Percentiles rank a stretch among this genome's conserved stretches.
phyloP scores from a whole-genome alignment of 2,888 invertebrate species.

The Drosophila neoperkinsi region DNA sequence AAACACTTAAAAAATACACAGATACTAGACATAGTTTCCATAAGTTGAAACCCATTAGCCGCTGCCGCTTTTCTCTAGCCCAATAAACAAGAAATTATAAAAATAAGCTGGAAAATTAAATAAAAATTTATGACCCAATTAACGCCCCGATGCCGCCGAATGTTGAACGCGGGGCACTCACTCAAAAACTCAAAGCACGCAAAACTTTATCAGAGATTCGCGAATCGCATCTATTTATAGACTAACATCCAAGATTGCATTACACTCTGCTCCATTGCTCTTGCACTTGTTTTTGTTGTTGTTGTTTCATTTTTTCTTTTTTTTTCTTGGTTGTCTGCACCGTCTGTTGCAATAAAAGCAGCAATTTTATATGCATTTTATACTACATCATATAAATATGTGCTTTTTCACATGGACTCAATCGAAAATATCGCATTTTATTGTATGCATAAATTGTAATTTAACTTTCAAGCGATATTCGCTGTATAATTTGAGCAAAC shows the following conservation, averaged over 20 bases:
- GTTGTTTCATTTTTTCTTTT: background rate
- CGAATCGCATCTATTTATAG: slow-evolving; percentile 71
- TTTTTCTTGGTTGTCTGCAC: slow-evolving; percentile 10
- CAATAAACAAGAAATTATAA: slow-evolving; percentile 48
- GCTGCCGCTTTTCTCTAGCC: slow-evolving; percentile 13
- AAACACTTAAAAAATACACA: slow-evolving; percentile 21
- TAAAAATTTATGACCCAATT: slow-evolving; percentile 77
- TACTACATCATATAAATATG: background rate
- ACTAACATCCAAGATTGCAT: slow-evolving; percentile 69
- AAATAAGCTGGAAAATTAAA: slow-evolving; percentile 70
- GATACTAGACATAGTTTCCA: slow-evolving; percentile 26
- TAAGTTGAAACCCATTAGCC: slow-evolving; percentile 9
- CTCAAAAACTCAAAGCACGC: slow-evolving; percentile 36
- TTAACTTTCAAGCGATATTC: background rate
- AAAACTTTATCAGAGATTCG: slow-evolving; percentile 70
- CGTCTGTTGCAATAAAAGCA: slow-evolving; percentile 35
- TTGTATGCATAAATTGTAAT: background rate
- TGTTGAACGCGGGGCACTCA: slow-evolving; percentile 42
- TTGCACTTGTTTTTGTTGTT: slow-evolving; percentile 23
- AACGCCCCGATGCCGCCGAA: slow-evolving; percentile 61
- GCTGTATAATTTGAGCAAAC: background rate
- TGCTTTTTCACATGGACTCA: slow-evolving; percentile 31
- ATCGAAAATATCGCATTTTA: slow-evolving; percentile 10
- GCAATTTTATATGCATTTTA: slow-evolving; percentile 10
- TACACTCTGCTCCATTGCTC: slow-evolving; percentile 60